phyloP scores from a whole-genome alignment of 2,797 vertebrate genomes.

The Acridotheres tristis region DNA sequence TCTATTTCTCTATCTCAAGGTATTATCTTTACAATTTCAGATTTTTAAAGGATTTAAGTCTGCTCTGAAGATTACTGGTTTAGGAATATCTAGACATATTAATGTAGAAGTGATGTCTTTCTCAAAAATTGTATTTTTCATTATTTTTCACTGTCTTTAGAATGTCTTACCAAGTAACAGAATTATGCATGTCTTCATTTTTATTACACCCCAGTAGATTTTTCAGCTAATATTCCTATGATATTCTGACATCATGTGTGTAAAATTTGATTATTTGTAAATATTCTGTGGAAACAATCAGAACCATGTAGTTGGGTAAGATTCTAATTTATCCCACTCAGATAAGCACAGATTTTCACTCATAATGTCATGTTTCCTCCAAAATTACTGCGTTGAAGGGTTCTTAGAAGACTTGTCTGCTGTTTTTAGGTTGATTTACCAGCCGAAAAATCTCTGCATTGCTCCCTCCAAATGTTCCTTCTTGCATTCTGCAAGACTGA shows the following conservation, averaged over 20 bases:
- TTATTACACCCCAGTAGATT: not conserved
- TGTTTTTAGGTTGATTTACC: not conserved
- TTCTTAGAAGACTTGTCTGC: not conserved
- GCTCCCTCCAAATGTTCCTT: not conserved
- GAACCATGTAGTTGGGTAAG: not conserved
- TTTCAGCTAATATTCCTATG: not conserved
- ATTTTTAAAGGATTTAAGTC: not conserved
- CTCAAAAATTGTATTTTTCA: not conserved
- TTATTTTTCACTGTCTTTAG: not conserved
- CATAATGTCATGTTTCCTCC: not conserved
- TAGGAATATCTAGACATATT: not conserved
- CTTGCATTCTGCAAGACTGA: not conserved
- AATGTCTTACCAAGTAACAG: not conserved
- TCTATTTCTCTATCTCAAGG: not conserved
- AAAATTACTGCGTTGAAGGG: not conserved
- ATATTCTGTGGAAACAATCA: not conserved
- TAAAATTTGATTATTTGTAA: conserved; percentile 12
- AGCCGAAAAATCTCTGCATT: not conserved
- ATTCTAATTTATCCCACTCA: not conserved
- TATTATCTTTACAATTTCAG: not conserved
- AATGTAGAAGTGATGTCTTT: not conserved
- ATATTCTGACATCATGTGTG: not conserved
- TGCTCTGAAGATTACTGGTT: not conserved
- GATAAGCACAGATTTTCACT: not conserved
- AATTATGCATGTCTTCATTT: not conserved